Conservation (phyloP, 2,888 invertebrate species). For the Drosophila demipolita region DNA sequence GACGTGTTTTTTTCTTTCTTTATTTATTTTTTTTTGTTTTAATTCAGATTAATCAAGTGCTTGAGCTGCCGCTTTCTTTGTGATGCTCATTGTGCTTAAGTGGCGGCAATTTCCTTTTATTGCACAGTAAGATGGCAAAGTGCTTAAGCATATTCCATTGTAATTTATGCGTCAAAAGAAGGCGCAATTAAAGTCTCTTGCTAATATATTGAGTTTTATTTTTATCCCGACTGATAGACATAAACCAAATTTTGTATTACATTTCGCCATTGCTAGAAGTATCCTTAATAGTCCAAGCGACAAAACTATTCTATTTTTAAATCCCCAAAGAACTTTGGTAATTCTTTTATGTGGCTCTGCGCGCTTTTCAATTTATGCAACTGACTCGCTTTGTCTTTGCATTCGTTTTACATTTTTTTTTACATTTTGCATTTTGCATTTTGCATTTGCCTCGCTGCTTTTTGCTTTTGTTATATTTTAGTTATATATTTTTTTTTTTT, state of each 20-base stretch:
- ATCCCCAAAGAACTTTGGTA: constrained; percentile 4
- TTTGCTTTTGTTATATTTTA: constrained; percentile 58
- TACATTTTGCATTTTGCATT: constrained; percentile 15
- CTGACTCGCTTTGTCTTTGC: constrained; percentile 44
- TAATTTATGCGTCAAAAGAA: constrained; percentile 44
- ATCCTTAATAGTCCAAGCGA: not conserved
- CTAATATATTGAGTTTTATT: constrained; percentile 2
- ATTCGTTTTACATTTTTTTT: constrained; percentile 11
- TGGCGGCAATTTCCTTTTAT: constrained; percentile 52
- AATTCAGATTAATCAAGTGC: constrained; percentile 39
- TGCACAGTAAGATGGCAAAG: constrained; percentile 15
- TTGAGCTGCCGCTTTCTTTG: constrained; percentile 40
- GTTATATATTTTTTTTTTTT: constrained; percentile 4
- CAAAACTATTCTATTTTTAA: not conserved
- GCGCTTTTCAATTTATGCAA: constrained; percentile 53
- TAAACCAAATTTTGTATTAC: not conserved
- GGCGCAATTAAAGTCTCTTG: constrained; percentile 14
- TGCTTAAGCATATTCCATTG: constrained; percentile 44
- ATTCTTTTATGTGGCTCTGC: constrained; percentile 13
- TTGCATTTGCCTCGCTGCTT: constrained; percentile 46
- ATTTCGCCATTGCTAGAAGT: not conserved
- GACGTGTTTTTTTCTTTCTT: constrained; percentile 14
- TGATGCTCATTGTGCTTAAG: constrained; percentile 63
- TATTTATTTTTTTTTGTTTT: constrained; percentile 5
- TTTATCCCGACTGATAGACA: constrained; percentile 5